A percentile compares a stretch with the other conserved stretches of the same genome.
Evolutionary conservation across 2,888 invertebrate genomes (phyloP).

Genomic region (Anoplius nigerrimus): DNA sequence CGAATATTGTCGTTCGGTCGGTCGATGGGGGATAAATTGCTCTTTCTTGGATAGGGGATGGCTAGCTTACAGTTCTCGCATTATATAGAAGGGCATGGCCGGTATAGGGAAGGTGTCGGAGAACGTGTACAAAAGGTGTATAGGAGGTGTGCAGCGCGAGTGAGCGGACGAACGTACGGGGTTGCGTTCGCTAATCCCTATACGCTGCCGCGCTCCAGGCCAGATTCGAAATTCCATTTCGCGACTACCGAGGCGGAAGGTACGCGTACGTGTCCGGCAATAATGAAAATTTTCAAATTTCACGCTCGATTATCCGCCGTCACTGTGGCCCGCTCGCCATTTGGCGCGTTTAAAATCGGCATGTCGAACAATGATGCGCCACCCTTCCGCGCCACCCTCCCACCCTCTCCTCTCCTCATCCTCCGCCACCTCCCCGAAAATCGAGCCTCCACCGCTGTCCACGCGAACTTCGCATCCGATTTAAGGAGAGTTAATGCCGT

Average conservation of each 20-base stretch:
- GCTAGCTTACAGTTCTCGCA: slow-evolving; percentile 26
- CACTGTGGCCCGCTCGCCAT: slow-evolving; percentile 57
- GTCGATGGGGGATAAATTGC: too few species aligned
- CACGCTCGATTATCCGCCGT: slow-evolving; percentile 72
- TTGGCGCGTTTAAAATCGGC: slow-evolving; percentile 68
- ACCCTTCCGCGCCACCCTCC: slow-evolving; percentile 20
- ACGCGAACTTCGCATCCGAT: too few species aligned
- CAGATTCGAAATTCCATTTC: slow-evolving; percentile 60
- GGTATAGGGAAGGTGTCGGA: too few species aligned
- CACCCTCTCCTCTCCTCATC: not conserved
- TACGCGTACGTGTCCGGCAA: slow-evolving; percentile 38
- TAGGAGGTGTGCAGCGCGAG: slow-evolving; percentile 13
- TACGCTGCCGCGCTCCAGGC: slow-evolving; percentile 27
- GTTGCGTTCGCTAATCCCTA: slow-evolving; percentile 20
- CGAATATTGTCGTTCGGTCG: too few species aligned
- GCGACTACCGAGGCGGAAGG: slow-evolving; percentile 47
- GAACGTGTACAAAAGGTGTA: too few species aligned
- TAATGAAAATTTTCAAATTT: slow-evolving; percentile 74
- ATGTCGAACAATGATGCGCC: slow-evolving; percentile 14
- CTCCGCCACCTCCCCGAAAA: not conserved
- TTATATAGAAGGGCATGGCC: slow-evolving; percentile 32
- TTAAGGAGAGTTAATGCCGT: too few species aligned
- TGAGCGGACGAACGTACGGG: slow-evolving; percentile 6
- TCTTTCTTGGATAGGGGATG: not conserved
- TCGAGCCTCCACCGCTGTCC: not conserved